Evolutionary conservation across 35 echinoderm and acorn worm species (phyloP), one percentile per base, ranked within the genome.

Genomic region (Holothuria glaberrima): DNA sequence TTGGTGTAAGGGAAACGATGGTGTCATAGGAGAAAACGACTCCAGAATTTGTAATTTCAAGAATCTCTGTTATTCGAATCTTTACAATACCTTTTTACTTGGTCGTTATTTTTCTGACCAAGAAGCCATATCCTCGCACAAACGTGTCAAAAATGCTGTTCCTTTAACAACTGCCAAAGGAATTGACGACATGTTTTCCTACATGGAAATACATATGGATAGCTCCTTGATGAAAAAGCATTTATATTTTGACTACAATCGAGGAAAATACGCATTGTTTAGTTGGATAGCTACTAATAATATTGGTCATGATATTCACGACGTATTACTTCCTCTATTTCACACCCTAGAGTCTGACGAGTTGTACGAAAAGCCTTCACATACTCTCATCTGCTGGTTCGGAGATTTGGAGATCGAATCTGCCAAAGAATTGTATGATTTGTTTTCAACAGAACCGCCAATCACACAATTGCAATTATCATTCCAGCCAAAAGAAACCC

Each of bases 271-370:
- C 30, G 7, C 36, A 24, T 31, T 73, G 70, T 14, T 73, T 28
- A 30, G 29, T 73, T 29, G 33, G 6, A 31, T 73, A 6, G 12
- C 14, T 33, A 20, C 33, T 7, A 19, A 73, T 13, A 73, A 73
- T 19, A 73, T 73, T 73, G 70, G 26, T 7, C 70, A 73, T 35
- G 70, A 73, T 33, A 73, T 73, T 35, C 70, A 73, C 70, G 70
- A 73, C 29, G 70, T 73, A 36, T 32, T 73, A 5, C 7, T 73
- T 29, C 70, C 70, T 13, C 70, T 73, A 31, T 73, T 73, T 29
- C 32, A 14, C 19, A 31, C 70, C 29, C 19, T 73, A 9, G 30
- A 73, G 29, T 33, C 9, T 19, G 25, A 28, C 19, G 4, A 73
- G 9, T 13, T 31, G 6, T 31, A 18, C 16, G n/a, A 29, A 7